These are phyloP conservation scores for Drosophila ironensis DNA, from an alignment of 1,140 invertebrate genomes.

Conservation along the genomic window DNA sequence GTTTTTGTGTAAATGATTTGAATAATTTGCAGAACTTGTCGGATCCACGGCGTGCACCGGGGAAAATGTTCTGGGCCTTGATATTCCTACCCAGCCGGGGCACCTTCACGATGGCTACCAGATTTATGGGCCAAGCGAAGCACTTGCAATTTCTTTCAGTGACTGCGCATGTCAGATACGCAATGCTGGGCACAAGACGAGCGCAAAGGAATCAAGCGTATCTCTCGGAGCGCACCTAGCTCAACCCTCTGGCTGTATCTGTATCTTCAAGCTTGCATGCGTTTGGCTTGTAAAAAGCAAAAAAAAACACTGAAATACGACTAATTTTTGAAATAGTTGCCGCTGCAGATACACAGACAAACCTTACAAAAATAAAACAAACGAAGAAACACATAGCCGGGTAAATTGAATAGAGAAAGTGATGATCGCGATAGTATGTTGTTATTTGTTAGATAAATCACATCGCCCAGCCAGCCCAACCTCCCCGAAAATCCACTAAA, in stretches of 20 bases:
- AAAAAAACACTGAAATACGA: constrained; percentile 41
- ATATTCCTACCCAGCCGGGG: too few species aligned
- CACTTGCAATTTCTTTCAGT: constrained; percentile 12
- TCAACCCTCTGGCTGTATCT: constrained; percentile 51
- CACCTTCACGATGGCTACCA: not conserved
- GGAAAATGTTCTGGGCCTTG: constrained; percentile 11
- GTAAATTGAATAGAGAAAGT: constrained; percentile 71
- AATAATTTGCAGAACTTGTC: constrained; percentile 48
- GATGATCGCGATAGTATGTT: constrained; percentile 62
- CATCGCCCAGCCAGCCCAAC: constrained; percentile 30
- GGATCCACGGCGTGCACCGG: constrained; percentile 7
- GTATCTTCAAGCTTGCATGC: constrained; percentile 74
- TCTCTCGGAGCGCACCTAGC: constrained; percentile 45
- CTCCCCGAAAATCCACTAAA: constrained; percentile 4
- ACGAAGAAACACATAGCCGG: constrained; percentile 46
- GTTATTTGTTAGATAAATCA: constrained; percentile 70
- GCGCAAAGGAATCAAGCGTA: constrained; percentile 70
- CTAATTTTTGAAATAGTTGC: constrained; percentile 71
- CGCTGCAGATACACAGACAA: constrained; percentile 27
- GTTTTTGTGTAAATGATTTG: constrained; percentile 37
- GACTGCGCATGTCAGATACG: constrained; percentile 68
- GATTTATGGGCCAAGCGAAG: not conserved
- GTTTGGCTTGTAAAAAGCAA: constrained; percentile 10
- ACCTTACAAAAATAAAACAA: constrained; percentile 37
- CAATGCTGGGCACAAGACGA: constrained; percentile 72